These are phyloP conservation scores for Oopsacas minuta DNA, from an alignment of 37 sponge, comb jelly and placozoan genomes.

Conservation along the genomic window DNA sequence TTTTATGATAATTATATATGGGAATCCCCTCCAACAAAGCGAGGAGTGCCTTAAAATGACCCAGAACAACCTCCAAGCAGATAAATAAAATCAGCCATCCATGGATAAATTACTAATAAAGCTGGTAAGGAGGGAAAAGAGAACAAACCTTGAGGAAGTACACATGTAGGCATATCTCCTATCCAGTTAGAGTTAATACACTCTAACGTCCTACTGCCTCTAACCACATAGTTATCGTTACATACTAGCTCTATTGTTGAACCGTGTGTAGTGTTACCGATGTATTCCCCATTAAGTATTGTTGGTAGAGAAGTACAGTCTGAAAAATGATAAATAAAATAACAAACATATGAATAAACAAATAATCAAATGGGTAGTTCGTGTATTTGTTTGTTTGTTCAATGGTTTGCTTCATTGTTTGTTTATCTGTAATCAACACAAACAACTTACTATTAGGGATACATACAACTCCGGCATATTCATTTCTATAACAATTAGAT, in stretches of 20 bases:
- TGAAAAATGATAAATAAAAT: background rate
- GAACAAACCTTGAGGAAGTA: background rate
- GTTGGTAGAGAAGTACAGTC: background rate
- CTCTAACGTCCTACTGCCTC: background rate
- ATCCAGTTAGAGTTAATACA: background rate
- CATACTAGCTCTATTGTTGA: background rate
- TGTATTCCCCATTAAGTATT: background rate
- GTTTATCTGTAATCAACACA: too few species aligned
- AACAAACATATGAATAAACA: background rate
- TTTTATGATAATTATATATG: too few species aligned
- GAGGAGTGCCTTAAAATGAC: too few species aligned
- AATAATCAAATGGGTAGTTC: background rate
- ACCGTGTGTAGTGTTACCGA: background rate
- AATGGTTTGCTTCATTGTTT: background rate
- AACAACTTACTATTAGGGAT: slow-evolving; percentile 6
- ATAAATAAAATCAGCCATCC: too few species aligned
- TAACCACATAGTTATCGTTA: background rate
- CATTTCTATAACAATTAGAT: slow-evolving; percentile 28
- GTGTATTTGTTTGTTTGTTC: slow-evolving; percentile 28
- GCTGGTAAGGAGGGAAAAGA: too few species aligned
- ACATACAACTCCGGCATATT: slow-evolving; percentile 39
- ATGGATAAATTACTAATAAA: too few species aligned
- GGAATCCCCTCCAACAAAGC: too few species aligned
- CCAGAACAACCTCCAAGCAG: too few species aligned
- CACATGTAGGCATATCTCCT: background rate